Base-by-base conservation (phyloP, 2,888 invertebrate genomes). In the Conops quadrifasciatus region DNA sequence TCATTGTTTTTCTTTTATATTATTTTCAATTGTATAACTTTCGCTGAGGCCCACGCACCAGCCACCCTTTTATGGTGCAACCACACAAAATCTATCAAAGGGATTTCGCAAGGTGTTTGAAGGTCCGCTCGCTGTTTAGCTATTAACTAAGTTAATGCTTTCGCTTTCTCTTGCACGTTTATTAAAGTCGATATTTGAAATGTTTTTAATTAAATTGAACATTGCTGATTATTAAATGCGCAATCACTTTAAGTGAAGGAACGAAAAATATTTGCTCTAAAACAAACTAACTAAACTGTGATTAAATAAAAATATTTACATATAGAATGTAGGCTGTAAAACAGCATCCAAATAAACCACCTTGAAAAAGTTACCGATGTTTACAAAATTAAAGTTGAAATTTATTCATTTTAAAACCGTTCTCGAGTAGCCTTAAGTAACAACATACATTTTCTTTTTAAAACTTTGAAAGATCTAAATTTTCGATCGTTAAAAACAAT, bases 11-110 rank as follows among this genome's bases (percentile, higher is more conserved):
- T 71, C 78, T 85, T 72, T 71, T 84, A 19, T 84, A 84, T 78
- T 84, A 84, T 77, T 84, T 85, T 78, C 84, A 85, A 73, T 74
- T 83, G 72, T 84, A 84, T 75, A 82, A 82, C 74, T 82, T 84
- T 77, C 84, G 80, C 77, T 84, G 79, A 58, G 15, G 49, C 49
- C n/a, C 49, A 13, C 3, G 9, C 36, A 36, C n/a, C n/a, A 65
- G 30, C 58, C 30, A 43, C 30, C n/a, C n/a, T n/a, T n/a, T n/a
- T n/a, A n/a, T n/a, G n/a, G n/a, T n/a, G n/a, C n/a, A n/a, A n/a
- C n/a, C n/a, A n/a, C n/a, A n/a, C n/a, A n/a, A n/a, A n/a, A n/a
- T n/a, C n/a, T n/a, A n/a, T n/a, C n/a, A n/a, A n/a, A n/a, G n/a
- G n/a, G n/a, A n/a, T n/a, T n/a, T n/a, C n/a, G n/a, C n/a, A n/a